Percentiles rank a stretch among this genome's conserved stretches.
phyloP scores from a whole-genome alignment of 2,113 vertebrate species.

The Bostrychus sinensis region DNA sequence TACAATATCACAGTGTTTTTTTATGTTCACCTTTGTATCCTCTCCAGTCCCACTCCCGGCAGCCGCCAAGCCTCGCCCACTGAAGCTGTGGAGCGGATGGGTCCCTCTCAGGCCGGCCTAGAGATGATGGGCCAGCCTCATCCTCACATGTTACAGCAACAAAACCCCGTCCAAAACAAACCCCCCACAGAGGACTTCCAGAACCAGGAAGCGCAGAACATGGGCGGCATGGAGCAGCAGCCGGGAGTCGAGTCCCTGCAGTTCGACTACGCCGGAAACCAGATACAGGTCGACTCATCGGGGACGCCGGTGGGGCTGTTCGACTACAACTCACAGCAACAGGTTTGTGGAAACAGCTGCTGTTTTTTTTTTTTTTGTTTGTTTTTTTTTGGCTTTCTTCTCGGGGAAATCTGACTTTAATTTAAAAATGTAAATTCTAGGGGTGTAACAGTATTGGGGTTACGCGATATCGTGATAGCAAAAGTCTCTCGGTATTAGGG shows the following conservation, averaged over 20 bases:
- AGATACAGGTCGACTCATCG: slow-evolving; percentile 96
- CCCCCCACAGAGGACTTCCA: slow-evolving; percentile 91
- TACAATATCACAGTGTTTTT: too few species aligned
- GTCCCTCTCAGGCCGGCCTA: slow-evolving; percentile 84
- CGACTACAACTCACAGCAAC: slow-evolving; percentile 97
- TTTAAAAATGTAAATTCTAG: too few species aligned
- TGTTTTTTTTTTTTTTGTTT: too few species aligned
- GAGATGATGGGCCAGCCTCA: slow-evolving; percentile 91
- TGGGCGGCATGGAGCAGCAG: slow-evolving; percentile 96
- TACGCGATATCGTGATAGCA: too few species aligned
- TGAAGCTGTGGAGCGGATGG: slow-evolving; percentile 93
- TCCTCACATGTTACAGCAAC: slow-evolving; percentile 71
- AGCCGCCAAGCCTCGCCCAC: slow-evolving; percentile 96
- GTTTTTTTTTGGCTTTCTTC: too few species aligned
- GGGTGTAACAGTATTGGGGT: too few species aligned
- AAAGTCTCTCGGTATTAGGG: too few species aligned
- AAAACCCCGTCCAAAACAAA: slow-evolving; percentile 86
- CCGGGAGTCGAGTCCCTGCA: slow-evolving; percentile 93
- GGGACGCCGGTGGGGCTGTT: slow-evolving; percentile 93
- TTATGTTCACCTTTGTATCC: too few species aligned
- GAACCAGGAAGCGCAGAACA: slow-evolving; percentile 90
- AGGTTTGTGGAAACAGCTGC: slow-evolving; percentile 89
- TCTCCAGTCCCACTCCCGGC: slow-evolving; percentile 89
- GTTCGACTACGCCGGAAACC: slow-evolving; percentile 96
- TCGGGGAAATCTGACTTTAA: too few species aligned